Conservation (phyloP, 2,888 invertebrate genomes). For the Chrysolina americana region DNA sequence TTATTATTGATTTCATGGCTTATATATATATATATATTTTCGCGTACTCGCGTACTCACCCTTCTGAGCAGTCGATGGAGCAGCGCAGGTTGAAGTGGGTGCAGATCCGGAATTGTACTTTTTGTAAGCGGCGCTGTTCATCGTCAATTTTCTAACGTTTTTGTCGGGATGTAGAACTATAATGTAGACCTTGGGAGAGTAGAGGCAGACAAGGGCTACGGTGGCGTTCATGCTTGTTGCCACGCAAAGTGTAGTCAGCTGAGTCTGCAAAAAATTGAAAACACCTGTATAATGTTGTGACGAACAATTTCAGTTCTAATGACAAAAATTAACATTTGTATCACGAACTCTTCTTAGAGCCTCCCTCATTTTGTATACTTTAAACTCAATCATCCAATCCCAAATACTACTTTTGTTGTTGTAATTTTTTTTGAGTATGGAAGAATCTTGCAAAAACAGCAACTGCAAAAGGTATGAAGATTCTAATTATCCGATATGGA, state of each 20-base stretch:
- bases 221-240: conserved; percentile 80
- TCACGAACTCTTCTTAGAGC: neutral
- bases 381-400: too few relatives aligned
- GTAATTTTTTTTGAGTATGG: too few relatives aligned
- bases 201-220: conserved; percentile 79
- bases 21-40: too few relatives aligned
- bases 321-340: neutral
- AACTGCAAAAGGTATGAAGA: too few relatives aligned
- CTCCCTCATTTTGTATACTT: neutral
- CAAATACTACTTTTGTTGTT: too few relatives aligned
- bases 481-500: too few relatives aligned
- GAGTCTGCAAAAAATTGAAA: conserved; percentile 71
- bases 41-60: conserved; percentile 44
- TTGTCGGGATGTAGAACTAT: conserved; percentile 82
- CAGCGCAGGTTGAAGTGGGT: conserved; percentile 55
- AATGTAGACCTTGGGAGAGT: conserved; percentile 81
- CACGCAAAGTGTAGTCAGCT: conserved; percentile 80
- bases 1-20: too few relatives aligned
- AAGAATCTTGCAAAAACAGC: too few relatives aligned
- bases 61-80: conserved; percentile 50
- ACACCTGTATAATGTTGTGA: neutral
- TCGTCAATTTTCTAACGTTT: conserved; percentile 75
- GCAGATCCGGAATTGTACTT: conserved; percentile 63
- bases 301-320: neutral
- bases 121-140: conserved; percentile 66